Base-by-base conservation (phyloP, 2,113 vertebrate genomes). In the Poeciliopsis turrubarensis region DNA sequence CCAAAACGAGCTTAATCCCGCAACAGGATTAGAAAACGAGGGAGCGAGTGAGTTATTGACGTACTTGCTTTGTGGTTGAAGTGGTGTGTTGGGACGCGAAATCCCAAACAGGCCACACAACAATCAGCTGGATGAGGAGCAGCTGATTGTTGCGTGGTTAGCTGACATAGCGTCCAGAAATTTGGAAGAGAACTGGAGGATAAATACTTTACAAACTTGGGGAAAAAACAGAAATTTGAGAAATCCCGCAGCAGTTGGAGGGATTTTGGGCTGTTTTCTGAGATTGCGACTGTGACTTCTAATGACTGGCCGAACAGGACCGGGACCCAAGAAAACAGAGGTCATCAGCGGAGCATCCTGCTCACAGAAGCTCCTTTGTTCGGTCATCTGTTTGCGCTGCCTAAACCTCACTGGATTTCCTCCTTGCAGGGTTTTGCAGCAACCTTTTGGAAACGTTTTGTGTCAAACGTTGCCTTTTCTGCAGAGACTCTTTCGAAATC, bases 401-500 rank as follows among this genome's bases (percentile, higher is more conserved):
- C 47, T 2, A 54, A 54, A 32, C 44, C 15, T 13, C 34, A 5
- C 4, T 22, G 2, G 10, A 10, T 44, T 34, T n/a, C 5, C 25
- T 47, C 9, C 41, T 30, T 15, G 10, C 39, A 63, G 19, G 27
- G 60, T 30, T 72, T 44, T 17, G 54, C 25, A 41, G 25, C 3
- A n/a, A 39, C n/a, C 4, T 66, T 66, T 27, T 37, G 44, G 44
- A 47, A 19, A 47, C 3, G 14, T 8, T 8, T 51, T 64, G 17
- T 8, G 11, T 3, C 13, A 1, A 64, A 64, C n/a, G n/a, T 31
- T 44, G 70, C 62, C 79, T 86, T 77, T 75, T 73, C 17, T 84
- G 72, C 79, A 84, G 70, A 79, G 70, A 79, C 72, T 81, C 73
- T 78, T 82, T 65, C 51, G 77, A 81, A 79, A 71, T 75, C 62